Percentiles rank a stretch among this genome's conserved stretches.
Conservation (phyloP, 2,113 vertebrate genomes). For the Calidris pygmaea region DNA sequence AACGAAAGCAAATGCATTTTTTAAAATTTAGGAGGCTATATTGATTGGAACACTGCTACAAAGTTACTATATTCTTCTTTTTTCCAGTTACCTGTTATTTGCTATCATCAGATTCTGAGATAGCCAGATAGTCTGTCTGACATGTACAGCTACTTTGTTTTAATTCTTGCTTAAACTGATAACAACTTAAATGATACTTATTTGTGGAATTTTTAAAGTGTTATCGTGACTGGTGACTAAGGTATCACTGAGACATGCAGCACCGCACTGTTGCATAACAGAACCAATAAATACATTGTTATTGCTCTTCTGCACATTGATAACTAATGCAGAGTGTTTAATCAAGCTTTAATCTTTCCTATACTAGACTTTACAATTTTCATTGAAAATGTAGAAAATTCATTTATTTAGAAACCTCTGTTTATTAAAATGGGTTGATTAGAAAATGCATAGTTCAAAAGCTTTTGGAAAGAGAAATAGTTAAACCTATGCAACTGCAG, state of each 20-base stretch:
- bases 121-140: neutral
- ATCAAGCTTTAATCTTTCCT: neutral
- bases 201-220: neutral
- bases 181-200: fast-evolving
- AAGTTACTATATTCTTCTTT: neutral
- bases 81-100: neutral
- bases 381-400: neutral
- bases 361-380: neutral
- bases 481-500: neutral
- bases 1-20: neutral
- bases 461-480: neutral
- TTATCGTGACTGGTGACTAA: neutral
- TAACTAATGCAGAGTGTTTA: neutral
- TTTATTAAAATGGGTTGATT: neutral
- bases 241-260: fast-evolving
- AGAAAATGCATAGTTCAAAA: neutral
- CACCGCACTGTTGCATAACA: neutral
- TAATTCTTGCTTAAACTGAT: neutral
- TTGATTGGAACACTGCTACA: neutral
- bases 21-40: neutral
- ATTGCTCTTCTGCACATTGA: neutral
- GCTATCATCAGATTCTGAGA: neutral
- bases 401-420: neutral
- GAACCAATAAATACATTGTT: neutral
- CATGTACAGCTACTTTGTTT: neutral